Evolutionary conservation across 2,888 invertebrate genomes (phyloP), one percentile per base, ranked within the genome.

Genomic region (Galerucella nymphaeae): DNA sequence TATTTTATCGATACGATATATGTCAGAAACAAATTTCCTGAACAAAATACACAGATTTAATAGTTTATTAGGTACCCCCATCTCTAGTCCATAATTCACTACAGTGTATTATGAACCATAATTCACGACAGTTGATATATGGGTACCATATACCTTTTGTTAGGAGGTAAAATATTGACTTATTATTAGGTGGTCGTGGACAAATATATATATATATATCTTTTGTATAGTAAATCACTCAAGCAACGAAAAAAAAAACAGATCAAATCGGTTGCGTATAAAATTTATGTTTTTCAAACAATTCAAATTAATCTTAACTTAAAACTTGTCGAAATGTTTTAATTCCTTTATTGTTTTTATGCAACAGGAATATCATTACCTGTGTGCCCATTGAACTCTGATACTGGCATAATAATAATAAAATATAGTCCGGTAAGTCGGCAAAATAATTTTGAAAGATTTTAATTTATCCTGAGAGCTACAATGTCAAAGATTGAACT

Each of bases 311-410:
- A 59, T 6, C n/a, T 30, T 23, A 58, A n/a, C 30, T 14, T 23
- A 9, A 38, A 38, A 59, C 59, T 59, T 16, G n/a, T 59, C 10
- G 59, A 38, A n/a, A 59, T 59, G 30, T 59, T 9, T 59, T 59
- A 38, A 59, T 59, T 30, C 59, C 59, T 38, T 59, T 59, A 59
- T 59, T 59, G 59, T 59, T 59, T 59, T 53, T 53, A 53, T 53
- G 53, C 53, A 53, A 53, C 18, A 53, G n/a, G 16, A 16, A 16
- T 45, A 45, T 45, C 45, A 45, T 18, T 53, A 18, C 10, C 53
- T 16, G 18, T 53, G 30, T 9, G 30, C 8, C 18, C 18, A 53
- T 53, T 50, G 50, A 50, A 45, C 45, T 50, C n/a, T 50, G 50
- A 50, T 50, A 50, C n/a, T 53, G 16, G 16, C 10, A 53, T 53